These are phyloP conservation scores for Magallana gigas DNA, from an alignment of 1,140 invertebrate species.

Conservation along the genomic window DNA sequence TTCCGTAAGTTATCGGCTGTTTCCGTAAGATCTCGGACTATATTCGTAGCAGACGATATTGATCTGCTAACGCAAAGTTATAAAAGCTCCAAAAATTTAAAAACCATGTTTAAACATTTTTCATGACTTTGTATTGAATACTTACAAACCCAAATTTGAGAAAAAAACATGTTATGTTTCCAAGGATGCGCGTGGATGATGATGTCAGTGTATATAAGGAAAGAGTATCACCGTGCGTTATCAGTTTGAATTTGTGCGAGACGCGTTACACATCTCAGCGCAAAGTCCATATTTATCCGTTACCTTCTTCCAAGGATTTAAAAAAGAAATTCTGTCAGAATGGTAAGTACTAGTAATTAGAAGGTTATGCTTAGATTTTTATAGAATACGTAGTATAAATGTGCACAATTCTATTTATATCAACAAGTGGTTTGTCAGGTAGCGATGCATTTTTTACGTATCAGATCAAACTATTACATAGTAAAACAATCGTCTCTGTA, in stretches of 20 bases:
- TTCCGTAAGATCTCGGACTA: background rate
- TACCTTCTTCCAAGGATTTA: background rate
- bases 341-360: background rate
- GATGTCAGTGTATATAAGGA: constrained; percentile 36
- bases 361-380: background rate
- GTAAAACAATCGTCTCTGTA: too few species aligned
- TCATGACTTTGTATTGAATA: background rate
- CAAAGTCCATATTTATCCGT: background rate
- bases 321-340: background rate
- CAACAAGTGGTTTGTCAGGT: constrained; percentile 15
- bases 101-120: background rate
- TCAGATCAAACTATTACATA: too few species aligned
- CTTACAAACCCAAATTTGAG: background rate
- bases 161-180: background rate
- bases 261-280: constrained; percentile 41
- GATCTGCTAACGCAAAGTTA: background rate
- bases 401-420: background rate
- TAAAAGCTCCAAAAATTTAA: constrained; percentile 5
- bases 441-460: too few species aligned
- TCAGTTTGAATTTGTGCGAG: constrained; percentile 50
- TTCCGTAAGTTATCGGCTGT: constrained; percentile 10
- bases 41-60: constrained; percentile 41
- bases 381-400: background rate
- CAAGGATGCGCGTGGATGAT: constrained; percentile 27
- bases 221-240: background rate